Percentiles rank a stretch among this genome's conserved stretches.
Conservation (phyloP, 2,113 vertebrate species). For the Sturnira hondurensis region DNA sequence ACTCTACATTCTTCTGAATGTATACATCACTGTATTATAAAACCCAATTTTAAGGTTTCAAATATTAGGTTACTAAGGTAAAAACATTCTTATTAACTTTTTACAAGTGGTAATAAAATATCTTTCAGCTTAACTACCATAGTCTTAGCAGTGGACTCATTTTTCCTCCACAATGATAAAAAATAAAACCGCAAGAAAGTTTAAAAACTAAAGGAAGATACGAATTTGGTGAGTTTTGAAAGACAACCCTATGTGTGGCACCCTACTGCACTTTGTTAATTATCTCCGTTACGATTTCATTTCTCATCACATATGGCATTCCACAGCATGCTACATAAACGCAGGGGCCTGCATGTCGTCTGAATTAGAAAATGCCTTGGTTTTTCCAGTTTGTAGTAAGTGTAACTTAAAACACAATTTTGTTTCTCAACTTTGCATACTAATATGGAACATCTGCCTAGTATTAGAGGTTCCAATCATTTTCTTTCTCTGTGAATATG, state of each 20-base stretch:
- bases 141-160: background rate
- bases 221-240: background rate
- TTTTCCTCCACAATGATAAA: background rate
- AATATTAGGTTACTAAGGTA: background rate
- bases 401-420: conserved; percentile 1
- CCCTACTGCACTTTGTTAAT: conserved; percentile 18
- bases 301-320: conserved; percentile 7
- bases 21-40: background rate
- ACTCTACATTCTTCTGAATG: background rate
- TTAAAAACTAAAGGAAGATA: background rate
- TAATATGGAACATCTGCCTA: background rate
- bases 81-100: background rate
- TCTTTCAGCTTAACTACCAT: background rate
- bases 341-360: background rate
- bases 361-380: background rate
- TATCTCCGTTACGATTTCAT: background rate
- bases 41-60: background rate
- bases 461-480: background rate
- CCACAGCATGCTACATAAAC: conserved; percentile 22
- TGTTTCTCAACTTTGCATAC: conserved; percentile 10
- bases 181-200: background rate
- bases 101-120: conserved; percentile 5
- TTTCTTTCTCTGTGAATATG: background rate
- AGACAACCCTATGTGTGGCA: background rate
- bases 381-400: background rate